phyloP scores from a whole-genome alignment of 1,140 invertebrate genomes.

The Pinna nobilis region DNA sequence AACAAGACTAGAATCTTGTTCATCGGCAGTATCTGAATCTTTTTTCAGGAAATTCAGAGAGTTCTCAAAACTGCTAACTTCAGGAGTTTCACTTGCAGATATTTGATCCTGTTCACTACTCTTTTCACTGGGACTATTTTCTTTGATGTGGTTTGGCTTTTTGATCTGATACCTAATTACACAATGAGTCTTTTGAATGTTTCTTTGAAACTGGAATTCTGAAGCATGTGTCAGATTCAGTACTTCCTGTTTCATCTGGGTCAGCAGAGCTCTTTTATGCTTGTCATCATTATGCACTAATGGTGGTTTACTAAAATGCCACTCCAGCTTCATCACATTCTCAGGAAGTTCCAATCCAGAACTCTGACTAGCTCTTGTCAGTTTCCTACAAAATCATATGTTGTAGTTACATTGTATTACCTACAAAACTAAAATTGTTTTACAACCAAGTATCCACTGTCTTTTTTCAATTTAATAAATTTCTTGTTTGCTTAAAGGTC shows the following conservation, averaged over 20 bases:
- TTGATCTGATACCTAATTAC: slow-evolving; percentile 21
- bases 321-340: slow-evolving; percentile 82
- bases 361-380: neutral
- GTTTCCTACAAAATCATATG: neutral
- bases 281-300: slow-evolving; percentile 92
- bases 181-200: slow-evolving; percentile 36
- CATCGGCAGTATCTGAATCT: neutral
- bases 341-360: slow-evolving; percentile 48
- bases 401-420: neutral
- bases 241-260: slow-evolving; percentile 52
- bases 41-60: neutral
- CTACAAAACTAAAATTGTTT: too few relatives aligned
- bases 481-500: too few relatives aligned
- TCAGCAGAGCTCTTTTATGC: slow-evolving; percentile 77
- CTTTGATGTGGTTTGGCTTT: neutral
- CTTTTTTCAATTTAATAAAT: too few relatives aligned
- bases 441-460: too few relatives aligned
- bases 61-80: too few relatives aligned
- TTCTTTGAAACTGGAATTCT: slow-evolving; percentile 31
- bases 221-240: slow-evolving; percentile 15
- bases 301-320: slow-evolving; percentile 89
- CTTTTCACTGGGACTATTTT: neutral
- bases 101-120: too few relatives aligned
- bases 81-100: neutral
- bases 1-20: too few relatives aligned